Evolutionary conservation across 2,888 invertebrate species (phyloP), one percentile per base, ranked within the genome.

Genomic region (Drosophila mimica): DNA sequence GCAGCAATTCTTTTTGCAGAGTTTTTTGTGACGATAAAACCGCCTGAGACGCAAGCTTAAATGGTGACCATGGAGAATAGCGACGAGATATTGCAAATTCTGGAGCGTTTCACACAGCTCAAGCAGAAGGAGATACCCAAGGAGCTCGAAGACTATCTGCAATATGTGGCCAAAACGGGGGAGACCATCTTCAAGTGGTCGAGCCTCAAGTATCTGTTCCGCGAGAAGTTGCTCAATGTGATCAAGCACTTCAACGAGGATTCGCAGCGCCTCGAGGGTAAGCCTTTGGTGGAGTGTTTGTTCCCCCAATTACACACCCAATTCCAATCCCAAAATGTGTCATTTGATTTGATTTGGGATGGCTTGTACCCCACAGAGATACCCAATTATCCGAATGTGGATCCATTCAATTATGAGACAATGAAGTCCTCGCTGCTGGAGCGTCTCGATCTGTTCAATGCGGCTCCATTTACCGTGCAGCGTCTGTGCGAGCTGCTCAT

Each of bases 401-500:
- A 98, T 91, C 95, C 97, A 40, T 98, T 98, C 91, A 97, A 97
- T 92, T 98, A 97, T 92, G 97, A 98, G 86, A 95, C 96, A 34
- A 97, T 98, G 97, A 97, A 97, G 91, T 96, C 95, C 70, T 96
- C 96, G 89, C 94, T 97, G 62, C 92, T 97, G 61, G 97, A 97
- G 90, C 95, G 97, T 64, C 93, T 98, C 11, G 97, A 98, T 89
- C 95, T 96, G 0, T 98, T 98, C 92, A 95, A 95, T 48, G 97
- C 98, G 59, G 98, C 99, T 9, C 99, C 99, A 0, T 99, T 99
- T 91, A 99, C 99, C 25, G 96, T 99, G 78, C 99, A 99, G 93
- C 95, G 99, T 82, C 95, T 99, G 74, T 98, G 99, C 93, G 99
- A 99, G 93, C 94, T 99, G 34, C 94, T 99, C 3, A 97, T 97